phyloP scores from a whole-genome alignment of 1,140 invertebrate genomes.

The Bombus soroeensis region DNA sequence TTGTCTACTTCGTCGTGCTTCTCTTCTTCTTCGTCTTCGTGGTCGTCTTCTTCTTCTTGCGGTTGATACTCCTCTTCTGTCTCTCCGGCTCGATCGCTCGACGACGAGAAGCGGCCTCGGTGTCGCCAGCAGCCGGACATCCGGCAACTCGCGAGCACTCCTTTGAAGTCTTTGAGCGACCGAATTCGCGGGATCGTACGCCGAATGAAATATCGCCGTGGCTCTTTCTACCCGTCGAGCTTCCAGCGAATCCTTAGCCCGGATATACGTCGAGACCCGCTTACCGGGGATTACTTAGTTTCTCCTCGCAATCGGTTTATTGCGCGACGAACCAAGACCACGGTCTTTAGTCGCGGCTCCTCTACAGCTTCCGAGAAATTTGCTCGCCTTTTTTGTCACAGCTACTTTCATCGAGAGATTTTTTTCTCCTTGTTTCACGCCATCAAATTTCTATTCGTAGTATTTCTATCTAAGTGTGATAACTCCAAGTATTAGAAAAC shows the following conservation, averaged over 20 bases:
- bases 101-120: slow-evolving; percentile 27
- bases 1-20: neutral
- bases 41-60: neutral
- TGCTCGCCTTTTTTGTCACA: neutral
- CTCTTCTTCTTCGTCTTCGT: neutral
- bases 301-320: slow-evolving; percentile 45
- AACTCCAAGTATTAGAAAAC: neutral
- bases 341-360: slow-evolving; percentile 3
- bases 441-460: neutral
- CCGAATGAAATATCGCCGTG: slow-evolving; percentile 78
- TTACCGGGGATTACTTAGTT: slow-evolving; percentile 36
- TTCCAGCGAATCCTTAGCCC: slow-evolving; percentile 10
- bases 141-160: slow-evolving; percentile 68
- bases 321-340: slow-evolving; percentile 8
- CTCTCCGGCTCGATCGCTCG: neutral
- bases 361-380: neutral
- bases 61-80: slow-evolving; percentile 10
- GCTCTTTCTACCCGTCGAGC: slow-evolving; percentile 13
- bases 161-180: slow-evolving; percentile 75
- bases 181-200: slow-evolving; percentile 72
- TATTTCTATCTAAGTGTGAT: neutral
- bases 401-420: neutral
- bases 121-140: slow-evolving; percentile 76
- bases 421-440: too few species aligned
- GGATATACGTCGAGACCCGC: slow-evolving; percentile 6